phyloP scores from a whole-genome alignment of 2,888 invertebrate species.

The Melipona bicolor region DNA sequence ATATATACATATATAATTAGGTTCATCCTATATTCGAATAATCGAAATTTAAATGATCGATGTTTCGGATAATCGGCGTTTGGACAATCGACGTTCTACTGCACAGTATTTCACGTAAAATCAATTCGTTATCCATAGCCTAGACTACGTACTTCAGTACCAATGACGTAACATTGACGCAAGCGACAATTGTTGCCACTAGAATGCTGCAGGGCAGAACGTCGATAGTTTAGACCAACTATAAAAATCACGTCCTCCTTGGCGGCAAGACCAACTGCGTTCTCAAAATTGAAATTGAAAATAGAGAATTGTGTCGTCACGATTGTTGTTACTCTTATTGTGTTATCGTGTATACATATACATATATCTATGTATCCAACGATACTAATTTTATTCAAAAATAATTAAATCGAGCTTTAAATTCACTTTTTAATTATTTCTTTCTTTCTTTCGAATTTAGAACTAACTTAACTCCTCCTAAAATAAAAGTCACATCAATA shows the following conservation, averaged over 20 bases:
- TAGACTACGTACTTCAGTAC: slow-evolving; percentile 56
- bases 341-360: not conserved
- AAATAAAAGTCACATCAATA: not conserved
- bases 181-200: slow-evolving; percentile 79
- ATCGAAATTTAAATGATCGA: no score
- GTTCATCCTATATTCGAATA: no score
- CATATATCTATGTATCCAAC: not conserved
- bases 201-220: slow-evolving; percentile 71
- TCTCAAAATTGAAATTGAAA: slow-evolving; percentile 1
- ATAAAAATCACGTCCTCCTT: slow-evolving; percentile 52
- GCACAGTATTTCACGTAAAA: slow-evolving; percentile 54
- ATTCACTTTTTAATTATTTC: not conserved
- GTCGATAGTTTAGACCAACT: slow-evolving; percentile 62
- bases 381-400: not conserved
- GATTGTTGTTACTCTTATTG: not conserved
- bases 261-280: not conserved
- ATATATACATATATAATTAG: no score
- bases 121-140: slow-evolving; percentile 64
- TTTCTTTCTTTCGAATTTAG: no score
- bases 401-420: not conserved
- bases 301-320: not conserved
- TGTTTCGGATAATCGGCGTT: no score
- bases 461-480: not conserved
- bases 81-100: not conserved
- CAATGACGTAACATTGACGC: slow-evolving; percentile 79